Base-by-base conservation (phyloP, 2,113 vertebrate genomes). In the Otus sunia region DNA sequence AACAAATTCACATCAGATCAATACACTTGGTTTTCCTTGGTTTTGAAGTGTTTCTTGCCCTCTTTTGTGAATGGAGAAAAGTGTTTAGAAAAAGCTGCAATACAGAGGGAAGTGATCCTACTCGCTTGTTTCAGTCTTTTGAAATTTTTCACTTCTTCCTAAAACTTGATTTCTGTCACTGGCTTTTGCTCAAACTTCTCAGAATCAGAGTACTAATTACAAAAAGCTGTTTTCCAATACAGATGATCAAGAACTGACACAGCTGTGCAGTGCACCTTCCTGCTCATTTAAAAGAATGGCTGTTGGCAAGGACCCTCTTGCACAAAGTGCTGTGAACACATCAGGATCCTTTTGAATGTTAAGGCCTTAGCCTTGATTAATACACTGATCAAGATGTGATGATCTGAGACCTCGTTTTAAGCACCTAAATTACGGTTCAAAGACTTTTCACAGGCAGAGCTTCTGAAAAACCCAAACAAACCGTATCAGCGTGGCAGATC, bases 381-480 rank as follows among this genome's bases (percentile, higher is more conserved):
- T 30, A 43, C 73, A 62, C 66, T 30, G 43, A 71, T 59, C 21
- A 12, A 83, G 76, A 50, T 10, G 15, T 13, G 64, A 63, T 36
- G 43, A 74, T 5, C 45, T 37, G 22, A 15, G 49, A 64, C 37
- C 43, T 78, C 25, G 43, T 37, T 77, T 53, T 66, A 78, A 80
- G 56, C 67, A 77, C 29, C 37, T 58, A 64, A 76, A 59, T 55
- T 69, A 71, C 8, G n/a, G 18, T 69, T 77, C 47, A 74, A 69
- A 94, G 68, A 52, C 25, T 78, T 59, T 60, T 66, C 32, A 59
- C n/a, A 58, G 0, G 4, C 7, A 11, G 73, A 83, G 72, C 77
- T 68, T 64, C 84, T 52, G 81, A 83, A 90, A 86, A 94, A 77
- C 88, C 95, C 85, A 96, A 96, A 92, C 94, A 90, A 93, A 77